Base-by-base conservation (phyloP, 2,113 vertebrate species). In the Serilophus lunatus region DNA sequence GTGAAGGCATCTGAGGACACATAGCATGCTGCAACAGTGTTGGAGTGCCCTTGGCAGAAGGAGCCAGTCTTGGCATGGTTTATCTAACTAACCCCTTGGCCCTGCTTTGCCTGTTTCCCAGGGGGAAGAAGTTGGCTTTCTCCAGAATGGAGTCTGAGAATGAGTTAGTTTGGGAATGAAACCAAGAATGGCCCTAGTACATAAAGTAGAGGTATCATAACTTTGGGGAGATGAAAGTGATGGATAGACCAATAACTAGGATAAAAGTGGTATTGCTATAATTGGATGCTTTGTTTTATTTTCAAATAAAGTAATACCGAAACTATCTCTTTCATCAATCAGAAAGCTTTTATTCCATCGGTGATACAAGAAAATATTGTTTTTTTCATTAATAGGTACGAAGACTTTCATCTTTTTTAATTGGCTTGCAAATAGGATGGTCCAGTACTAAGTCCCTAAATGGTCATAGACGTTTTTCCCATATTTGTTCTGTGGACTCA, bases 1-100 rank as follows among this genome's bases (percentile, higher is more conserved):
- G 54, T 70, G 90, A 84, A 94, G 95, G 82, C 88, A 54, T 70
- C 75, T 70, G 76, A 94, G 96, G 95, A 90, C 86, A 47, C 59
- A 12, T 20, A 33, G 59, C 54, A 3, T 88, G 79, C 82, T 90
- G 68, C 42, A 82, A 5, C 64, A 74, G 54, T 42, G 66, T 6
- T 87, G 85, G 61, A 81, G 40, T 88, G 76, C 75, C 75, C 40
- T 65, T 64, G 78, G 36, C 68, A 83, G 25, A 15, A 33, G 50
- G 44, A 85, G 65, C 29, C 49, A 50, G 1, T 25, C 35, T 51
- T 89, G 92, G 56, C 70, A 14, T 61, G 51, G 16, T 36, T 86
- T 92, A n/a, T 22, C 6, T 50, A 53, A 45, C 23, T 50, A 65
- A 45, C 66, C 50, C 79, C 47, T 72, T 57, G 49, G 53, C 36